These are phyloP conservation scores for Steatornis caripensis DNA, from an alignment of 2,113 vertebrate genomes.

Conservation along the genomic window DNA sequence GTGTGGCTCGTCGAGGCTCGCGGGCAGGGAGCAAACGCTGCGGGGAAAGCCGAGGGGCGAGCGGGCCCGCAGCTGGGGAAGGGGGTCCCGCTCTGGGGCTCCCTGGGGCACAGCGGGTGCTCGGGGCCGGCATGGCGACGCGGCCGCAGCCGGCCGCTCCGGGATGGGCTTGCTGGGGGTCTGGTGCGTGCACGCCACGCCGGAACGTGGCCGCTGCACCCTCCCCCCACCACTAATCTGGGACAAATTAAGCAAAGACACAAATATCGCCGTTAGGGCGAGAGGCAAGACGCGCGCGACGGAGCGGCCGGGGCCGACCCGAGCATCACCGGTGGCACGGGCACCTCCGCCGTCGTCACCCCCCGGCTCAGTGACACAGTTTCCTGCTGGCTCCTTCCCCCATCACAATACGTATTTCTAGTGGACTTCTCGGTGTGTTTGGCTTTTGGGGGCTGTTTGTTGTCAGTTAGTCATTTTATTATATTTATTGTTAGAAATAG, in stretches of 20 bases:
- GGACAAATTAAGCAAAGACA: not conserved
- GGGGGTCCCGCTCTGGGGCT: not conserved
- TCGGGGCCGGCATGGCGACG: rapidly evolving
- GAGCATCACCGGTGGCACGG: not conserved
- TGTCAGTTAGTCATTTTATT: constrained; percentile 24
- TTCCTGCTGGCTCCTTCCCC: not conserved
- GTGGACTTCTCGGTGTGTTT: not conserved
- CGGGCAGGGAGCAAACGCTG: not conserved
- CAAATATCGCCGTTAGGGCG: rapidly evolving
- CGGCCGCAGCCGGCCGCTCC: rapidly evolving
- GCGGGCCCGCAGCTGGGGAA: no score
- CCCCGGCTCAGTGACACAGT: not conserved
- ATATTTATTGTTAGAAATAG: constrained; percentile 56
- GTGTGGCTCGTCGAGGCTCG: rapidly evolving
- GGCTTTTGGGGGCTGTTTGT: constrained; percentile 51
- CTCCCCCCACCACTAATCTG: rapidly evolving
- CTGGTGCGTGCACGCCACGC: no score
- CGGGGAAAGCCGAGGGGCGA: not conserved
- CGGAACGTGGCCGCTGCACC: rapidly evolving
- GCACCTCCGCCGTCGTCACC: rapidly evolving
- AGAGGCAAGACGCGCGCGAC: rapidly evolving
- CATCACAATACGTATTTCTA: not conserved
- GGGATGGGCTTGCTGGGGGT: not conserved
- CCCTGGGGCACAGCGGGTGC: rapidly evolving
- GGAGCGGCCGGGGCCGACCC: rapidly evolving